Percentiles rank a stretch among this genome's conserved stretches.
phyloP scores from a whole-genome alignment of 2,113 vertebrate genomes.

The Epinephelus fuscoguttatus region DNA sequence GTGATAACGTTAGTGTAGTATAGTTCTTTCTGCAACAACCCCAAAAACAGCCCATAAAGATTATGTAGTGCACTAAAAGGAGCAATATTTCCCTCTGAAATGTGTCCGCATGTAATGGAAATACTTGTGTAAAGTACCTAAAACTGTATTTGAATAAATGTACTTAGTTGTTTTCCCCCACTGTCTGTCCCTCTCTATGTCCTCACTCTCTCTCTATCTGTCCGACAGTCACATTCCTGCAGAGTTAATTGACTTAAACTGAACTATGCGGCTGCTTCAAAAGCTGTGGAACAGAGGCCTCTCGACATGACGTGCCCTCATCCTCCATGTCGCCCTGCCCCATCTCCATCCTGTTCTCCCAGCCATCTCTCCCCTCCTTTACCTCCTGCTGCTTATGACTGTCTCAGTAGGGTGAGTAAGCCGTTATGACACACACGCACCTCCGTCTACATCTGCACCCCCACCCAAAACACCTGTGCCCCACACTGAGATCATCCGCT shows the following conservation, averaged over 20 bases:
- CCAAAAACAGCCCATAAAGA: too few species aligned
- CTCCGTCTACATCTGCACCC: neutral
- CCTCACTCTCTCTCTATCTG: constrained; percentile 4
- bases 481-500: constrained; percentile 47
- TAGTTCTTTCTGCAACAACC: too few species aligned
- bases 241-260: constrained; percentile 75
- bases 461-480: constrained; percentile 62
- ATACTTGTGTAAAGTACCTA: neutral
- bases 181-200: constrained; percentile 4
- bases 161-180: constrained; percentile 7
- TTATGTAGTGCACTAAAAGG: neutral
- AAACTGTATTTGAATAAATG: neutral
- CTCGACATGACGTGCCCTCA: constrained; percentile 43
- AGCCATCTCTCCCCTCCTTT: neutral
- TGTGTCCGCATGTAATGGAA: neutral
- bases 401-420: constrained; percentile 44
- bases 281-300: constrained; percentile 57
- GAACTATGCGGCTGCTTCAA: constrained; percentile 69
- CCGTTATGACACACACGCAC: constrained; percentile 13
- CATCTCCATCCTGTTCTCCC: constrained; percentile 47
- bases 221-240: constrained; percentile 65
- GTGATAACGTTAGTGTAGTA: too few species aligned
- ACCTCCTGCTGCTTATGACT: constrained; percentile 48
- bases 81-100: neutral
- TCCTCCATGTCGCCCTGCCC: constrained; percentile 45